A percentile compares a stretch with the other conserved stretches of the same genome.
Evolutionary conservation across 2,797 vertebrate species (phyloP).

Genomic region (Sebastes vulpes): DNA sequence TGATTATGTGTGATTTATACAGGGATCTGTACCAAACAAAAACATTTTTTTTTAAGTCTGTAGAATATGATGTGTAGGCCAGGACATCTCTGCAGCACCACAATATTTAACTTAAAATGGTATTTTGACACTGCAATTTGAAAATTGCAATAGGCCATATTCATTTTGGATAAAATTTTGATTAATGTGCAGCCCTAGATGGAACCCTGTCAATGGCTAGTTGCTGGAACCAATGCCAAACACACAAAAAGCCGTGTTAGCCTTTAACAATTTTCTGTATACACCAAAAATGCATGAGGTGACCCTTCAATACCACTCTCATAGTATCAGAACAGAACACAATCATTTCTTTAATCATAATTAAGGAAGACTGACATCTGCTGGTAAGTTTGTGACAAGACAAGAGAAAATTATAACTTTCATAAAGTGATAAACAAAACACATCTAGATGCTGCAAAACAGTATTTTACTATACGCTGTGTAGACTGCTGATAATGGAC

Average conservation of each 20-base stretch:
- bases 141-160: too few relatives aligned
- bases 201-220: neutral
- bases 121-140: too few relatives aligned
- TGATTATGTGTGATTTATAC: too few relatives aligned
- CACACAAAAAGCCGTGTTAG: neutral
- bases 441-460: neutral
- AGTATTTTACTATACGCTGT: neutral
- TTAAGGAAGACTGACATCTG: slow-evolving; percentile 69
- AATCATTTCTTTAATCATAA: neutral
- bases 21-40: too few relatives aligned
- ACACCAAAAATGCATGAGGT: neutral
- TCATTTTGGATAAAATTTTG: too few relatives aligned
- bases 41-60: too few relatives aligned
- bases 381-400: slow-evolving; percentile 53
- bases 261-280: neutral
- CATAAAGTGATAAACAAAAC: neutral
- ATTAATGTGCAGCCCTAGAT: too few relatives aligned
- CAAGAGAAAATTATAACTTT: neutral
- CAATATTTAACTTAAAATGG: too few relatives aligned
- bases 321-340: neutral
- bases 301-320: neutral
- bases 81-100: too few relatives aligned
- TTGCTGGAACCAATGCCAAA: neutral
- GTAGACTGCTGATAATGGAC: slow-evolving; percentile 13
- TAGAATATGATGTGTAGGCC: too few relatives aligned